Percentiles rank a stretch among this genome's conserved stretches.
These are phyloP conservation scores for Drosophila nigritarsus DNA, from an alignment of 2,888 invertebrate species.

Conservation along the genomic window DNA sequence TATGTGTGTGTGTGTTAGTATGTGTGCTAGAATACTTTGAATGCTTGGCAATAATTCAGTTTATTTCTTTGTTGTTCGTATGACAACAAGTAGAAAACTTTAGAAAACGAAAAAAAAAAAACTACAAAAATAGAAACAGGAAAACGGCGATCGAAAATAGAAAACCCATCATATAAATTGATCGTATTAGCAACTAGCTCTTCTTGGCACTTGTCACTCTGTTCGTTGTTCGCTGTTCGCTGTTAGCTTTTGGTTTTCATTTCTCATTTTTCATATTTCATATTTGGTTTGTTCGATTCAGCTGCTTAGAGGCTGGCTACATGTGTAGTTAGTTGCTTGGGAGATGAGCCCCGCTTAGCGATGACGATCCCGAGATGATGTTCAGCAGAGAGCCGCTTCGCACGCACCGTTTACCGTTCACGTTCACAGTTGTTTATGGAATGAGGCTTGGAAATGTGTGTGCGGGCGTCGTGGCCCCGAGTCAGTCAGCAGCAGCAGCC, in stretches of 20 bases:
- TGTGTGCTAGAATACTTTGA: conserved; percentile 12
- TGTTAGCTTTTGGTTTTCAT: conserved; percentile 19
- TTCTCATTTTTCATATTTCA: conserved; percentile 7
- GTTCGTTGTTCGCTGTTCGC: conserved; percentile 33
- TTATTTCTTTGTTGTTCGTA: not conserved
- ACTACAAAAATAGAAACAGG: conserved; percentile 50
- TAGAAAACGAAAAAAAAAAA: conserved; percentile 27
- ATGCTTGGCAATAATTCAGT: conserved; percentile 11
- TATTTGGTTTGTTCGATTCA: conserved; percentile 15
- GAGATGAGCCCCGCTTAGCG: conserved; percentile 45
- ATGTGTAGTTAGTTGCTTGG: not conserved
- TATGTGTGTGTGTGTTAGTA: not conserved
- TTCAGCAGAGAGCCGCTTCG: conserved; percentile 21
- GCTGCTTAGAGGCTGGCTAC: conserved; percentile 14
- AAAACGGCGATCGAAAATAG: conserved; percentile 43
- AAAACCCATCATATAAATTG: conserved; percentile 25
- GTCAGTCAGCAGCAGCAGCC: conserved; percentile 14
- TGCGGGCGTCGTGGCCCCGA: conserved; percentile 65
- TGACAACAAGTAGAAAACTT: conserved; percentile 13
- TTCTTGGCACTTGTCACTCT: conserved; percentile 33
- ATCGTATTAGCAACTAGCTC: conserved; percentile 30
- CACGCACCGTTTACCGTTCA: conserved; percentile 76
- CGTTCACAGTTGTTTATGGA: conserved; percentile 78
- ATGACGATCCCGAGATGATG: conserved; percentile 39
- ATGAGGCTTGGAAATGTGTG: conserved; percentile 64